Base-by-base conservation (phyloP, 53 echinoderm and acorn worm genomes). In the Paracentrotus lividus region DNA sequence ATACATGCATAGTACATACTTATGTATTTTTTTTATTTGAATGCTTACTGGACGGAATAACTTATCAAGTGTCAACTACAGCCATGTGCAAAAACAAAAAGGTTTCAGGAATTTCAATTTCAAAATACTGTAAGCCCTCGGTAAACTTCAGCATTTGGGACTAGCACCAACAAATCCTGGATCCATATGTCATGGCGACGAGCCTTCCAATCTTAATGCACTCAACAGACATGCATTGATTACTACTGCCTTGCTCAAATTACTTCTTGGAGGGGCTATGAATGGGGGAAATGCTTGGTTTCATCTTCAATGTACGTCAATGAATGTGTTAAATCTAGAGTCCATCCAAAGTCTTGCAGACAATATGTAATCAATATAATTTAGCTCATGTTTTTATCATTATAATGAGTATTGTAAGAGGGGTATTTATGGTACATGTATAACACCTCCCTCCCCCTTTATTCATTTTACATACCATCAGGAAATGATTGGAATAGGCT, bases 61-160 rank as follows among this genome's bases (percentile, higher is more conserved):
- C 72, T 6, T 16, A 72, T 72, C 72, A 32, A 72, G 72, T 72
- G 72, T 72, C 72, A 72, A 72, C 38, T 72, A 20, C 72, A 72
- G 72, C 72, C 72, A 72, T 72, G 72, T 72, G 72, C 40, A 72
- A 72, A 72, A 40, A 72, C 72, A 72, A 36, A 72, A 72, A 72
- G 36, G 40, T 20, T 72, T 38, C 72, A 40, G 40, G 72, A 72
- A 72, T 72, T 72, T 72, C 15, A 38, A 72, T 38, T 72, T 72
- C 72, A 72, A 72, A 72, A 72, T 40, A 40, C 33, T 72, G 72
- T 72, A 72, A 72, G 40, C 40, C 72, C 72, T 20, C 27, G 36
- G 20, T 40, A 40, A 72, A 72, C 72, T 18, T n/a, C 9, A 72
- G 36, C 20, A 72, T 72, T 18, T 40, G 72, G 72, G 72, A 72